Evolutionary conservation across 2,888 invertebrate genomes (phyloP).

Genomic region (Galerucella pusilla): DNA sequence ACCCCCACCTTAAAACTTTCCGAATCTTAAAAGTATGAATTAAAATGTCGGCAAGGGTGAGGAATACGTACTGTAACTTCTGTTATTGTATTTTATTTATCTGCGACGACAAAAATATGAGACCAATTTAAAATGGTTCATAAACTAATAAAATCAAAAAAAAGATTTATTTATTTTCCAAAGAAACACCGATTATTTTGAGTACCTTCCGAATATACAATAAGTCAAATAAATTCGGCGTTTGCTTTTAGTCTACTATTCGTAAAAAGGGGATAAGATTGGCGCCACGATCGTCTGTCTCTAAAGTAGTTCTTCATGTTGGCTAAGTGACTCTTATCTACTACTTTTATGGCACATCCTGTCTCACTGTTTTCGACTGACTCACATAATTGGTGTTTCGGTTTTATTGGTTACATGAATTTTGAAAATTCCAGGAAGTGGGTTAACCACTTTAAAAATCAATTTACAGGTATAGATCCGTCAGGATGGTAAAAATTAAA

Average conservation of each 20-base stretch:
- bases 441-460: neutral
- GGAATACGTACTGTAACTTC: too few species aligned
- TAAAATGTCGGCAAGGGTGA: too few species aligned
- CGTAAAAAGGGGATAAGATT: conserved; percentile 38
- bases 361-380: conserved; percentile 53
- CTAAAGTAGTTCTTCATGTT: conserved; percentile 58
- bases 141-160: neutral
- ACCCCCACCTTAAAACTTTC: too few species aligned
- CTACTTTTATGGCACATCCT: conserved; percentile 54
- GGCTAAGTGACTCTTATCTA: conserved; percentile 58
- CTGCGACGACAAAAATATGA: too few species aligned
- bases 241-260: conserved; percentile 9
- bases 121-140: too few species aligned
- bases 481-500: too few species aligned
- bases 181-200: neutral
- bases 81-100: too few species aligned
- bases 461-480: neutral
- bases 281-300: conserved; percentile 58
- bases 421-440: neutral
- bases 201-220: conserved; percentile 21
- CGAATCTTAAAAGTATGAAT: too few species aligned
- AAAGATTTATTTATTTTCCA: neutral
- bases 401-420: conserved; percentile 25
- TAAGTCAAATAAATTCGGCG: conserved; percentile 28
- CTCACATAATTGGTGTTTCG: conserved; percentile 49